Evolutionary conservation across 2,797 vertebrate species (phyloP).

Genomic region (Scolopax bukidnonensis): DNA sequence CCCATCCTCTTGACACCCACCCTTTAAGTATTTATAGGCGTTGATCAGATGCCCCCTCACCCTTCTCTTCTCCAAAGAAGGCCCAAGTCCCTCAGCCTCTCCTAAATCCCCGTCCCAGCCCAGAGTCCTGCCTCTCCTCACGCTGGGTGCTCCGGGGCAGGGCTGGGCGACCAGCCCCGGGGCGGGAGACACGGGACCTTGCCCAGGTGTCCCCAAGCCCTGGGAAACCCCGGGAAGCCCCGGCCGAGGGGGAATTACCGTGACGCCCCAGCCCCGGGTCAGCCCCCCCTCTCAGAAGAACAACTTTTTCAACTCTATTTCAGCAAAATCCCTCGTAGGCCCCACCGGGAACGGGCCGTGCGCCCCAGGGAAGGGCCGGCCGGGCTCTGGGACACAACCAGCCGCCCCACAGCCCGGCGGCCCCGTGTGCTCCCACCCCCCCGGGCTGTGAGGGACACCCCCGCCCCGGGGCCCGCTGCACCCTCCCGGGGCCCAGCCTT

Average conservation of each 20-base stretch:
- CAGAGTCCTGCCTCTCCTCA: too few relatives aligned
- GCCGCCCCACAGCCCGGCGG: background rate
- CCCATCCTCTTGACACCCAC: too few relatives aligned
- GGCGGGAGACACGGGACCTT: background rate
- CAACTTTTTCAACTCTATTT: background rate
- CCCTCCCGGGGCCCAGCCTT: background rate
- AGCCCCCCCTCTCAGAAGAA: rapidly evolving
- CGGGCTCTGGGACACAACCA: background rate
- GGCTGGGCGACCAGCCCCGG: too few relatives aligned
- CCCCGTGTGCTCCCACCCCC: background rate
- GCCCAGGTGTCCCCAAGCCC: background rate
- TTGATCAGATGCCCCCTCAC: too few relatives aligned
- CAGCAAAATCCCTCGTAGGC: rapidly evolving
- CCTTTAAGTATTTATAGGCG: too few relatives aligned
- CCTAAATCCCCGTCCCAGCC: too few relatives aligned
- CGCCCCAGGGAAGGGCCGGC: background rate
- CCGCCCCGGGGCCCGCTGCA: background rate
- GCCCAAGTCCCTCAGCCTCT: too few relatives aligned
- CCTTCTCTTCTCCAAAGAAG: too few relatives aligned
- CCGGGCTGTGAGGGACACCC: background rate
- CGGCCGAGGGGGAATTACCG: rapidly evolving
- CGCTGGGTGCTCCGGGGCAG: too few relatives aligned
- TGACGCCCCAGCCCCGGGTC: rapidly evolving
- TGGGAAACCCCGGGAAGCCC: background rate
- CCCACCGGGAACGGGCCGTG: rapidly evolving